Percentiles rank a stretch among this genome's conserved stretches.
These are phyloP conservation scores for Phoxinus phoxinus DNA, from an alignment of 2,113 vertebrate species.

Conservation along the genomic window DNA sequence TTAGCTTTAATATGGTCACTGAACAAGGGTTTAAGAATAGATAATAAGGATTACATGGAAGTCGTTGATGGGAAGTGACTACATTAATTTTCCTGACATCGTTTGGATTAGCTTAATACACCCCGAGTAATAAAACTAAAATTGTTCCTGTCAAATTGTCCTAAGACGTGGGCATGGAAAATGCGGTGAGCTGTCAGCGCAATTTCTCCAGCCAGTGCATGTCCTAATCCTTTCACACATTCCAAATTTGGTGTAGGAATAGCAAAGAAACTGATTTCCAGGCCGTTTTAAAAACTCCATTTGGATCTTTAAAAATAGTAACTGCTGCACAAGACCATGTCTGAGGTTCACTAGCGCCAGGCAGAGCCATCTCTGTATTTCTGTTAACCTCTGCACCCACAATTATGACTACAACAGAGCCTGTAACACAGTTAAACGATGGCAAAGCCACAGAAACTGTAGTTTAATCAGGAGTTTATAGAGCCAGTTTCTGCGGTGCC, in stretches of 20 bases:
- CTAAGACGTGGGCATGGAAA: slow-evolving; percentile 40
- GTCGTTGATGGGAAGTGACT: slow-evolving; percentile 4
- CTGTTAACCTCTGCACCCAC: slow-evolving; percentile 67
- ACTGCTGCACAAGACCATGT: slow-evolving; percentile 26
- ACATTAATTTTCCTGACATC: slow-evolving; percentile 28
- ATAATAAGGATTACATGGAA: slow-evolving; percentile 9
- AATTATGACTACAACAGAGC: slow-evolving; percentile 62
- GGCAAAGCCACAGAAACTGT: slow-evolving; percentile 70
- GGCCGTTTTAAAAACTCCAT: slow-evolving; percentile 34
- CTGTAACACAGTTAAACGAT: slow-evolving; percentile 63
- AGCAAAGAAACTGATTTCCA: slow-evolving; percentile 33
- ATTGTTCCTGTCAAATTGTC: slow-evolving; percentile 54
- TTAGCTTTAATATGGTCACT: not conserved
- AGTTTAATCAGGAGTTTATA: slow-evolving; percentile 74
- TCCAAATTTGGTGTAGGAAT: slow-evolving; percentile 57
- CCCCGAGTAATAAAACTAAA: slow-evolving; percentile 49
- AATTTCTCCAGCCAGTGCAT: slow-evolving; percentile 38
- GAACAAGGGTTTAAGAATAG: slow-evolving; percentile 3
- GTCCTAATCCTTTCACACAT: slow-evolving; percentile 57
- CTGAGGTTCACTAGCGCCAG: slow-evolving; percentile 65
- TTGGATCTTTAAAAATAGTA: slow-evolving; percentile 35
- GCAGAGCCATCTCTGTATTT: slow-evolving; percentile 62
- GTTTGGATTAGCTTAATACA: slow-evolving; percentile 27
- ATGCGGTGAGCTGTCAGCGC: slow-evolving; percentile 33
- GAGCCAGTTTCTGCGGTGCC: slow-evolving; percentile 70